phyloP scores from a whole-genome alignment of 2,888 invertebrate genomes.

The Xestia c-nigrum region DNA sequence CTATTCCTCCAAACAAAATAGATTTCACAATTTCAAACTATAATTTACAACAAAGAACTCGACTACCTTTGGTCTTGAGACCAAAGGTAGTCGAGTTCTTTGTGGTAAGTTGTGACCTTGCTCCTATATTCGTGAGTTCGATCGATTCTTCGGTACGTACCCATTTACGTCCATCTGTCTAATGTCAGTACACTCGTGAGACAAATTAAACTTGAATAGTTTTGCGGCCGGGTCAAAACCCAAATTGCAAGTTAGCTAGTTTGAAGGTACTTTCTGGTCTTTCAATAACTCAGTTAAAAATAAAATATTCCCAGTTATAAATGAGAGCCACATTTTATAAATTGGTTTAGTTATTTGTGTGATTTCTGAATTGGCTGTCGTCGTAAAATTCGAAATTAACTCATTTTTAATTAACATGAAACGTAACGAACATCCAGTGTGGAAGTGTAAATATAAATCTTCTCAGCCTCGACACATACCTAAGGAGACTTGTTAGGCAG shows the following conservation, averaged over 20 bases:
- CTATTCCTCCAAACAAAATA: background rate
- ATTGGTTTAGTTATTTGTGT: too few species aligned
- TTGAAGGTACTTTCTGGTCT: background rate
- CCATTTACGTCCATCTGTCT: slow-evolving; percentile 14
- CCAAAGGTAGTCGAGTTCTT: slow-evolving; percentile 19
- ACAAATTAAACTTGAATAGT: slow-evolving; percentile 30
- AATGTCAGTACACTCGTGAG: slow-evolving; percentile 30
- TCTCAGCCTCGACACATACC: background rate
- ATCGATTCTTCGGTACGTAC: slow-evolving; percentile 44
- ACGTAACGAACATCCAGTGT: background rate
- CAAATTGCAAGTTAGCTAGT: background rate
- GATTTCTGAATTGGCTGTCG: background rate
- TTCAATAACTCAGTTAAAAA: background rate
- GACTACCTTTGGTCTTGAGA: background rate
- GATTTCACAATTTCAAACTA: background rate
- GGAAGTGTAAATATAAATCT: background rate
- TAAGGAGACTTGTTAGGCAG: too few species aligned
- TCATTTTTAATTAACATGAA: background rate
- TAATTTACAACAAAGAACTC: too few species aligned
- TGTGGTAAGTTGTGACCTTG: slow-evolving; percentile 42
- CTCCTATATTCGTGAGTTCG: slow-evolving; percentile 22
- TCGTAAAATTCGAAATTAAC: background rate
- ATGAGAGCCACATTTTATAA: background rate
- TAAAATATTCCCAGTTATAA: background rate
- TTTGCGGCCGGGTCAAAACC: slow-evolving; percentile 6